phyloP scores from a whole-genome alignment of 2,888 invertebrate genomes.

The Halictus ligatus region DNA sequence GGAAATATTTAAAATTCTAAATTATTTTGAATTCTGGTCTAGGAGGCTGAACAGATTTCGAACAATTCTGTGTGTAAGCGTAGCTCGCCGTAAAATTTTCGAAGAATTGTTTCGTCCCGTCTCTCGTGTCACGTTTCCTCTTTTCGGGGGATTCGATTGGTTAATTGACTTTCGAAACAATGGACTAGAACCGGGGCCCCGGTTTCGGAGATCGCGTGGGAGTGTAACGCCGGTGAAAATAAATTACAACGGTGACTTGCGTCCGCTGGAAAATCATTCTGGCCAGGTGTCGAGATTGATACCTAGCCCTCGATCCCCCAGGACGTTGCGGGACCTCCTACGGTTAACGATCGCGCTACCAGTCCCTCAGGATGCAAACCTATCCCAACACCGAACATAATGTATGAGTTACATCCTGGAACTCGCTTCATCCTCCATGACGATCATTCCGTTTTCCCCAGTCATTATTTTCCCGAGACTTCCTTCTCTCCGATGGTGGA shows the following conservation, averaged over 20 bases:
- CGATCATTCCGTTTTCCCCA: constrained; percentile 21
- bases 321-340: constrained; percentile 75
- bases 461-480: constrained; percentile 27
- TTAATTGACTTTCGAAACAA: not conserved
- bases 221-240: constrained; percentile 25
- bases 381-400: constrained; percentile 63
- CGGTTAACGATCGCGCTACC: constrained; percentile 68
- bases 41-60: too few species aligned
- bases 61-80: too few species aligned
- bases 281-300: constrained; percentile 79
- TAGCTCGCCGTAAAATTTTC: not conserved
- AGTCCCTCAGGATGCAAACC: constrained; percentile 60
- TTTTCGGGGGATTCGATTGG: not conserved
- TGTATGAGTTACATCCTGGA: constrained; percentile 74
- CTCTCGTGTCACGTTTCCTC: not conserved
- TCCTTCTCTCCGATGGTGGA: not conserved
- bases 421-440: constrained; percentile 42
- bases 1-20: too few species aligned
- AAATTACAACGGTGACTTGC: constrained; percentile 50
- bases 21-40: too few species aligned
- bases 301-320: constrained; percentile 64
- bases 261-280: constrained; percentile 44
- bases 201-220: not conserved
- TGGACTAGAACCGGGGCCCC: not conserved
- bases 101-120: not conserved